Percentiles rank a stretch among this genome's conserved stretches.
Evolutionary conservation across 1,140 invertebrate genomes (phyloP).

Genomic region (Cardiocondyla obscurior): DNA sequence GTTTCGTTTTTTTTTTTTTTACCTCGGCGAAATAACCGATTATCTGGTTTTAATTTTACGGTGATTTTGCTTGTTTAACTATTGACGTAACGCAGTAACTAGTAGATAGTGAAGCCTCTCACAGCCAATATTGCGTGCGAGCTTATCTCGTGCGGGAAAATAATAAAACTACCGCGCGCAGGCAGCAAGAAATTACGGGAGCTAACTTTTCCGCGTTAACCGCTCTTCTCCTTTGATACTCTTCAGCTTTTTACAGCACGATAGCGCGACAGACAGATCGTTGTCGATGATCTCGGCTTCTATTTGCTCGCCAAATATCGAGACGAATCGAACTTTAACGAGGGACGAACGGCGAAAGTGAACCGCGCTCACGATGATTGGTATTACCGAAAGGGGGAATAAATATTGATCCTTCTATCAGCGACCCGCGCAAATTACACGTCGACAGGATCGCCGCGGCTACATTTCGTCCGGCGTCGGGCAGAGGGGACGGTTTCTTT

Average conservation of each 20-base stretch:
- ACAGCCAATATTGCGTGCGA: conserved; percentile 1
- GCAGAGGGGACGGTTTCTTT: too few species aligned
- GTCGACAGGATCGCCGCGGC: neutral
- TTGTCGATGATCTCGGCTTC: neutral
- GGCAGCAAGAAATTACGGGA: neutral
- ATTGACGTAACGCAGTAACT: conserved; percentile 3
- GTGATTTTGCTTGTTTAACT: neutral
- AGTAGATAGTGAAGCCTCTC: neutral
- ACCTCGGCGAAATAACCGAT: neutral
- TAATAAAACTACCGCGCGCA: conserved; percentile 9
- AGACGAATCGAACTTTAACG: conserved; percentile 40
- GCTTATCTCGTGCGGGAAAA: conserved; percentile 6
- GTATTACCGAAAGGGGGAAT: conserved; percentile 9
- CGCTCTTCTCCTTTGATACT: neutral
- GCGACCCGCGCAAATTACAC: conserved; percentile 18
- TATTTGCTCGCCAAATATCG: conserved; percentile 50
- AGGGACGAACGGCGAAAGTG: conserved; percentile 6
- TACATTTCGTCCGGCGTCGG: neutral
- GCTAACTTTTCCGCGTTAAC: conserved; percentile 14
- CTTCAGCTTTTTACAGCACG: neutral
- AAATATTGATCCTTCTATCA: conserved; percentile 42
- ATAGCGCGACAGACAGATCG: neutral
- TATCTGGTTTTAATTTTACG: conserved; percentile 2
- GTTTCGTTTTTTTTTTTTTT: neutral
- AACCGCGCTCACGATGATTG: conserved; percentile 9